Conservation (phyloP, 1,140 invertebrate genomes). For the Stenopsyche tienmushanensis region DNA sequence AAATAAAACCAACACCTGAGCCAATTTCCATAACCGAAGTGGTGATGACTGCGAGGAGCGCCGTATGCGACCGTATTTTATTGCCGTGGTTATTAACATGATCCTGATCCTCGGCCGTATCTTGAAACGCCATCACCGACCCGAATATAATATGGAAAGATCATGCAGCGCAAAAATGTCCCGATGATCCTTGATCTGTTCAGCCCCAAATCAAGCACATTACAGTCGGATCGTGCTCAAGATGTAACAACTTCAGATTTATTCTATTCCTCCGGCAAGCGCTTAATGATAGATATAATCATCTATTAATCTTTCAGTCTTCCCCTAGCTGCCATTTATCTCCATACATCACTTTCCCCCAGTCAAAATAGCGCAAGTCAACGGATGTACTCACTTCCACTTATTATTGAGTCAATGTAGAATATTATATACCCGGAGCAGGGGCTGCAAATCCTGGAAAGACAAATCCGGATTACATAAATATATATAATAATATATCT, state of each 20-base stretch:
- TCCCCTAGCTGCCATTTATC: conserved; percentile 12
- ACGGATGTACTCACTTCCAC: conserved; percentile 7
- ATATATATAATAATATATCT: no score
- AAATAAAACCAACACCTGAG: background rate
- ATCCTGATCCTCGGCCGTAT: background rate
- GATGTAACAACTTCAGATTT: background rate
- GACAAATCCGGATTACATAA: no score
- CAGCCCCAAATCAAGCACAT: no score
- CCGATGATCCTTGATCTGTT: no score
- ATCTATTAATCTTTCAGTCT: conserved; percentile 21
- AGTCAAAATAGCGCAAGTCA: background rate
- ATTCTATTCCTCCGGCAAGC: conserved; percentile 8
- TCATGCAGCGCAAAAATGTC: no score
- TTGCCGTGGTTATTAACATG: background rate
- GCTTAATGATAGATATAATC: conserved; percentile 27
- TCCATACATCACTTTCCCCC: conserved; percentile 20
- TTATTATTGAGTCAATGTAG: conserved; percentile 1
- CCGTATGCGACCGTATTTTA: background rate
- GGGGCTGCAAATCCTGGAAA: background rate
- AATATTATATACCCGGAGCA: background rate
- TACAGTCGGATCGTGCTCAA: background rate
- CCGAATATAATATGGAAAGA: no score
- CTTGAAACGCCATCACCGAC: background rate
- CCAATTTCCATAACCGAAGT: background rate
- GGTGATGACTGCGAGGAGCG: background rate